phyloP scores from a whole-genome alignment of 2,888 invertebrate genomes.

The Campoplex capitator region DNA sequence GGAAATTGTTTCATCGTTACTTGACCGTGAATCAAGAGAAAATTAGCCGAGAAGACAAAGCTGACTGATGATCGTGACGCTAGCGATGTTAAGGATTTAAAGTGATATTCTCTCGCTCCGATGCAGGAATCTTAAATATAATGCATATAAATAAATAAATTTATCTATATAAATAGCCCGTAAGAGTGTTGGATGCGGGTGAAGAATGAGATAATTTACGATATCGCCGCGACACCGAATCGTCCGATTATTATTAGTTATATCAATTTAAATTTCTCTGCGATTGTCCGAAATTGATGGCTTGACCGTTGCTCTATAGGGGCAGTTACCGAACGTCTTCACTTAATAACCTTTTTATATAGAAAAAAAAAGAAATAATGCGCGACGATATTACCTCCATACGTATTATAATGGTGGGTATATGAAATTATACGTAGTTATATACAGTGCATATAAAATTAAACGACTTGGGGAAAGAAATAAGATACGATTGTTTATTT shows the following conservation, averaged over 20 bases:
- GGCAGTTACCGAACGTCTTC: constrained; percentile 60
- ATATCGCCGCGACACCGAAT: constrained; percentile 33
- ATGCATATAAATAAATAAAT: constrained; percentile 23
- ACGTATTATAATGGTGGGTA: constrained; percentile 36
- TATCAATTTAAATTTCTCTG: constrained; percentile 61
- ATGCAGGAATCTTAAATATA: background rate
- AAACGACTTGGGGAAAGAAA: constrained; percentile 48
- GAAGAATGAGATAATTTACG: constrained; percentile 59
- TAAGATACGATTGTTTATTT: constrained; percentile 65
- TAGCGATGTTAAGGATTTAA: constrained; percentile 38
- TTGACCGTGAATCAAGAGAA: background rate
- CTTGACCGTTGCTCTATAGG: constrained; percentile 40
- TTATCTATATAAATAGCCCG: background rate
- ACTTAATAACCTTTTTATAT: constrained; percentile 64
- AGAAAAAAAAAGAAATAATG: background rate
- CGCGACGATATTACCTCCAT: constrained; percentile 55
- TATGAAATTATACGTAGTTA: constrained; percentile 40
- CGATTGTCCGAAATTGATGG: constrained; percentile 41
- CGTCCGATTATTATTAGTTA: constrained; percentile 62
- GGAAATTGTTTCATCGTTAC: background rate
- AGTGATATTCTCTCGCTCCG: constrained; percentile 40
- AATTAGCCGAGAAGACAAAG: constrained; percentile 20
- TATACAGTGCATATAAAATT: constrained; percentile 20
- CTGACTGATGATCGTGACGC: constrained; percentile 21
- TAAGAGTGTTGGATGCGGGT: constrained; percentile 60